phyloP scores from a whole-genome alignment of 2,113 vertebrate genomes.

The Oenanthe oenanthe region DNA sequence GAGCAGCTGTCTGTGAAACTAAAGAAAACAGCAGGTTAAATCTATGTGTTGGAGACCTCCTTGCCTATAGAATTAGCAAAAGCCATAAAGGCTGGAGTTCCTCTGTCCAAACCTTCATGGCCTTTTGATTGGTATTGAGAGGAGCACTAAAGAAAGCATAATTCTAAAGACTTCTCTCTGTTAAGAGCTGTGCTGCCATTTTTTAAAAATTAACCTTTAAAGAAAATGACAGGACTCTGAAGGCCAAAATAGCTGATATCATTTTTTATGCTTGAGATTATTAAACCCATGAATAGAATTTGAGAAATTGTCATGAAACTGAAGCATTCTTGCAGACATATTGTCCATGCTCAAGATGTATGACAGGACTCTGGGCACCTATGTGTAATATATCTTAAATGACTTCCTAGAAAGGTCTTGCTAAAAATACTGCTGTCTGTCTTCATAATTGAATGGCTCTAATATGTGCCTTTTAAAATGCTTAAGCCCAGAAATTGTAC shows the following conservation, averaged over 20 bases:
- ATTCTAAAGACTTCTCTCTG: background rate
- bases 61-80: background rate
- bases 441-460: constrained; percentile 33
- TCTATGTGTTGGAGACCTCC: background rate
- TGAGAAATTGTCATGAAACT: constrained; percentile 28
- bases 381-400: constrained; percentile 40
- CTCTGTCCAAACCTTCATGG: accelerated
- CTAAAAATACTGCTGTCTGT: constrained; percentile 36
- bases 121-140: background rate
- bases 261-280: background rate
- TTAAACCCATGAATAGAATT: constrained; percentile 28
- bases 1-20: background rate
- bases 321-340: constrained; percentile 9
- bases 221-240: background rate
- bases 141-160: background rate
- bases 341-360: constrained; percentile 18
- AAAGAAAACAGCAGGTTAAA: background rate
- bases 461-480: constrained; percentile 17
- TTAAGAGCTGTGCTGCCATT: background rate
- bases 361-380: constrained; percentile 1
- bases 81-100: background rate
- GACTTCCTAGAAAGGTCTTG: constrained; percentile 32
- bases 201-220: background rate
- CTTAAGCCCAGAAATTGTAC: background rate
- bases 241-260: constrained; percentile 9